Percentiles rank a stretch among this genome's conserved stretches.
phyloP scores from a whole-genome alignment of 2,888 invertebrate genomes.

The Congeria kusceri region DNA sequence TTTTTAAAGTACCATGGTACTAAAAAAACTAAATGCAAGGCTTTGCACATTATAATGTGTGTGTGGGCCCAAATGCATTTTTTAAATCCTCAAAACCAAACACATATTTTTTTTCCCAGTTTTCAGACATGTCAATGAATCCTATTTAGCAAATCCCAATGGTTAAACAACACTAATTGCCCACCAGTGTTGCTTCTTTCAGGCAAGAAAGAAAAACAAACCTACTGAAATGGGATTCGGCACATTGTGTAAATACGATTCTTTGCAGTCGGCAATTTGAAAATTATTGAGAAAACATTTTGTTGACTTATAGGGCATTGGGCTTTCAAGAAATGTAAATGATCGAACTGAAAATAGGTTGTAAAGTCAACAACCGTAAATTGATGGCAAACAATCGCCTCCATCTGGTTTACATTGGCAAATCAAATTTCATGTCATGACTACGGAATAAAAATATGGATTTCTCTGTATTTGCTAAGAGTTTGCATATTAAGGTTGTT shows the following conservation, averaged over 20 bases:
- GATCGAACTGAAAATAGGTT: conserved; percentile 3
- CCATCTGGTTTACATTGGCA: neutral
- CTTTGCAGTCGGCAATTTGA: conserved; percentile 19
- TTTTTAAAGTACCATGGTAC: too few relatives aligned
- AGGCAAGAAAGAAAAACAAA: conserved; percentile 45
- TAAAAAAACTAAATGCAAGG: too few relatives aligned
- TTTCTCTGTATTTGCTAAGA: too few relatives aligned
- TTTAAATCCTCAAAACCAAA: too few relatives aligned
- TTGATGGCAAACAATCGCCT: conserved; percentile 21
- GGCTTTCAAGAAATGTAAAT: conserved; percentile 9
- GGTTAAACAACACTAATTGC: conserved; percentile 47
- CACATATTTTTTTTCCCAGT: too few relatives aligned
- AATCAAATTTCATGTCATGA: too few relatives aligned
- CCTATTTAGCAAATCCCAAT: conserved; percentile 8
- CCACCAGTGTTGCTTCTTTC: conserved; percentile 11
- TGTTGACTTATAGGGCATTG: conserved; percentile 9
- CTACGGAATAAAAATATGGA: too few relatives aligned
- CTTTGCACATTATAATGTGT: too few relatives aligned
- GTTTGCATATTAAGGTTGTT: too few relatives aligned
- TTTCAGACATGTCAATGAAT: neutral
- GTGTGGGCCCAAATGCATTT: too few relatives aligned
- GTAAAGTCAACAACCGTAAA: conserved; percentile 29
- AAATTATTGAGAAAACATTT: conserved; percentile 29
- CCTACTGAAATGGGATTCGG: conserved; percentile 26
- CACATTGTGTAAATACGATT: conserved; percentile 23